These are phyloP conservation scores for Meles meles DNA, from an alignment of 2,113 vertebrate species.

Conservation along the genomic window DNA sequence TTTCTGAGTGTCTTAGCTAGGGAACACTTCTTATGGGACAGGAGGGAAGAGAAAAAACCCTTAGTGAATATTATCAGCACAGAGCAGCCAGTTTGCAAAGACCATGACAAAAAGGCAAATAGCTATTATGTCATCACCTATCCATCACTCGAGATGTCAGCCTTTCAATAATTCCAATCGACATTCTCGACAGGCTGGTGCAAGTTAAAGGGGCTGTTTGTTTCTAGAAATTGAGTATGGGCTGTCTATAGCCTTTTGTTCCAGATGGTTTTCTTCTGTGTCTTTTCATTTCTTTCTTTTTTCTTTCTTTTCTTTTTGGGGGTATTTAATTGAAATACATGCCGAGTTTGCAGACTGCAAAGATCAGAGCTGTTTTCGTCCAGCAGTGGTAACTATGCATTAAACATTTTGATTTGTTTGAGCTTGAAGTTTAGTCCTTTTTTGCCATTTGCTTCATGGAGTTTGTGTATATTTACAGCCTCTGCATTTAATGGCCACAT, in stretches of 20 bases:
- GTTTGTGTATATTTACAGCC: slow-evolving; percentile 87
- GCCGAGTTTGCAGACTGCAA: slow-evolving; percentile 72
- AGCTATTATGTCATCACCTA: slow-evolving; percentile 72
- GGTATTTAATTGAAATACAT: slow-evolving; percentile 75
- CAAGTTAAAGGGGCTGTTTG: slow-evolving; percentile 61
- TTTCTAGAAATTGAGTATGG: slow-evolving; percentile 60
- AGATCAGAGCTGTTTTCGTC: slow-evolving; percentile 76
- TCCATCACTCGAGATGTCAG: slow-evolving; percentile 71
- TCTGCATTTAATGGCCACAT: slow-evolving; percentile 87
- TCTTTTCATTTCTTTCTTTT: slow-evolving; percentile 66
- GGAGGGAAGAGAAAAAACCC: slow-evolving; percentile 39
- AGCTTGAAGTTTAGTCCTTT: slow-evolving; percentile 77
- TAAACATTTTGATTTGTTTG: slow-evolving; percentile 82
- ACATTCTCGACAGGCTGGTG: slow-evolving; percentile 59
- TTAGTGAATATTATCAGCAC: slow-evolving; percentile 72
- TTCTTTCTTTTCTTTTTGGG: slow-evolving; percentile 59
- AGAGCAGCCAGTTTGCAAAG: slow-evolving; percentile 75
- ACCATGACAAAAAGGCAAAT: slow-evolving; percentile 45
- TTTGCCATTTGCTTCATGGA: slow-evolving; percentile 83
- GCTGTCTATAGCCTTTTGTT: slow-evolving; percentile 69
- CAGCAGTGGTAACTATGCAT: slow-evolving; percentile 73
- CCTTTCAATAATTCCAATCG: slow-evolving; percentile 67
- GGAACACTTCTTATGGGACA: slow-evolving; percentile 62
- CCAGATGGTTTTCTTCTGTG: slow-evolving; percentile 56
- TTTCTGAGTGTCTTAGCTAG: slow-evolving; percentile 56